Evolutionary conservation across 2,888 invertebrate species (phyloP).

Genomic region (Oxystoma pomonae): DNA sequence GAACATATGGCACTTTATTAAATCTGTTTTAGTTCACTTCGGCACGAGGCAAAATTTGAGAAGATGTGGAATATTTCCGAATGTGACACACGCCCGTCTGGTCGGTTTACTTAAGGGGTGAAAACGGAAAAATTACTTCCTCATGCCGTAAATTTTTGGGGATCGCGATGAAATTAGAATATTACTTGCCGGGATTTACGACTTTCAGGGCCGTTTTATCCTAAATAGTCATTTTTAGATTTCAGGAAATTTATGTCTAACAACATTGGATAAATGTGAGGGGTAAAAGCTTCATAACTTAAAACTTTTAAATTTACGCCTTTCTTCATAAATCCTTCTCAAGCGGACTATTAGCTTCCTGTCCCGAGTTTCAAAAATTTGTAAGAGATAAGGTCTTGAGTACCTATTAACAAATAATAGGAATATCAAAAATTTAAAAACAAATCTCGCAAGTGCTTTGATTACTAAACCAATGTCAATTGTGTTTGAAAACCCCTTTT

Average conservation of each 20-base stretch:
- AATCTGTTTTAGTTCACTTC: conserved; percentile 40
- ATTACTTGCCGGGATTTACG: conserved; percentile 21
- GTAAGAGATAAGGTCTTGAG: too few relatives aligned
- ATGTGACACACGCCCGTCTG: conserved; percentile 25
- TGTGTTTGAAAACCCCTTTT: too few relatives aligned
- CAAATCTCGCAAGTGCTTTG: too few relatives aligned
- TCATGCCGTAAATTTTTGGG: conserved; percentile 17
- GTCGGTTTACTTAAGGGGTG: conserved; percentile 24
- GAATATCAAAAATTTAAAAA: too few relatives aligned
- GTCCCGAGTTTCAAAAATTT: too few relatives aligned
- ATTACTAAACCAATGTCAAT: too few relatives aligned
- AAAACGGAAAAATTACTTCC: conserved; percentile 26
- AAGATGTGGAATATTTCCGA: conserved; percentile 42
- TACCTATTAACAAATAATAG: too few relatives aligned
- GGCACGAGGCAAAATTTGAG: conserved; percentile 42
- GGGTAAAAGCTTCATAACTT: not conserved
- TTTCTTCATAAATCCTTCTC: not conserved
- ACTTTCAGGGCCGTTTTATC: conserved; percentile 6
- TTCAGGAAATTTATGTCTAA: conserved; percentile 10
- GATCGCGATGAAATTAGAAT: conserved; percentile 19
- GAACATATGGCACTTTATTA: conserved; percentile 36
- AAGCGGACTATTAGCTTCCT: too few relatives aligned
- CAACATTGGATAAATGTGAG: not conserved
- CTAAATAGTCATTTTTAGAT: conserved; percentile 7
- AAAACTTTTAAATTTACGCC: not conserved